A percentile compares a stretch with the other conserved stretches of the same genome.
Evolutionary conservation across 2,113 vertebrate species (phyloP).

Genomic region (Catharus fuscescens): DNA sequence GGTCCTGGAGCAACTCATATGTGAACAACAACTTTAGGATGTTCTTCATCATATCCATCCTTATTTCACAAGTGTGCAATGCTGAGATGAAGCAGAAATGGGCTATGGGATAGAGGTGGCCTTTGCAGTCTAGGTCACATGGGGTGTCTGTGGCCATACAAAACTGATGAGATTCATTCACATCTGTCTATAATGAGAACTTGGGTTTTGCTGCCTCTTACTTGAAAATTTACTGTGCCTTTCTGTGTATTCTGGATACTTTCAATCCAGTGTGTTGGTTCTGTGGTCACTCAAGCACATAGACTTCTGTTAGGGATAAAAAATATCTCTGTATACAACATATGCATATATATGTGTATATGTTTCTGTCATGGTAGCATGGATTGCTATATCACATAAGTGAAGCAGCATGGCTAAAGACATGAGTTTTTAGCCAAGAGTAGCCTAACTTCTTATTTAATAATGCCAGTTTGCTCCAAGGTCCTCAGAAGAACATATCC

Average conservation of each 20-base stretch:
- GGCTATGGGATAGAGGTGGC: background rate
- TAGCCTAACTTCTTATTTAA: background rate
- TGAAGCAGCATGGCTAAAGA: background rate
- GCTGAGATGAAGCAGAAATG: background rate
- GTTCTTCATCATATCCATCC: background rate
- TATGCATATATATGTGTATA: accelerated
- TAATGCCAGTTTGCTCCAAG: background rate
- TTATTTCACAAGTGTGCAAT: background rate
- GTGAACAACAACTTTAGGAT: background rate
- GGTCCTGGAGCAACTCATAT: background rate
- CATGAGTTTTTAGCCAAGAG: background rate
- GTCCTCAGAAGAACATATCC: background rate
- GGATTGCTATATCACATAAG: background rate
- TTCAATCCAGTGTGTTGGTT: background rate
- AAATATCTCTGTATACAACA: background rate
- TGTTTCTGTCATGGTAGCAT: background rate
- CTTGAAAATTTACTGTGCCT: background rate
- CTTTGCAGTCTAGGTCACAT: background rate
- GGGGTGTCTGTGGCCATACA: background rate
- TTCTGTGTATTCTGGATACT: background rate
- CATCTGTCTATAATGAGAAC: background rate
- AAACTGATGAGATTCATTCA: background rate
- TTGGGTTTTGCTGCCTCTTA: background rate
- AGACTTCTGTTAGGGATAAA: background rate
- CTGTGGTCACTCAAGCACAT: background rate